Evolutionary conservation across 2,797 vertebrate species (phyloP).

Genomic region (Octomys mimax): DNA sequence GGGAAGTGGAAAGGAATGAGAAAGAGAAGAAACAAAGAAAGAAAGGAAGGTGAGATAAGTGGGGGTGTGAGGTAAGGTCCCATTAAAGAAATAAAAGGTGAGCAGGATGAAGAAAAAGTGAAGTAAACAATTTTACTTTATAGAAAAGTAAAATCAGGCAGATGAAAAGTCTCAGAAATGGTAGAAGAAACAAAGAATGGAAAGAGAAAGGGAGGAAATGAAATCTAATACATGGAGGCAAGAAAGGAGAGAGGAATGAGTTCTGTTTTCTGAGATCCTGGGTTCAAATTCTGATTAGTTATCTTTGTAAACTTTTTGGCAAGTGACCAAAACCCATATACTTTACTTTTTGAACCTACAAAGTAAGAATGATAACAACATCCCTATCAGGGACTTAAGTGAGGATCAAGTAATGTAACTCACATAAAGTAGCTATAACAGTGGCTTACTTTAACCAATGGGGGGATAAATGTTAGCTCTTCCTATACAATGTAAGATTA

Average conservation of each 20-base stretch:
- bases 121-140: no score
- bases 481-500: background rate
- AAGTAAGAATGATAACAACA: background rate
- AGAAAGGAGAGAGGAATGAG: background rate
- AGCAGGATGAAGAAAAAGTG: background rate
- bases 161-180: background rate
- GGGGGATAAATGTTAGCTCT: constrained; percentile 18
- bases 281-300: background rate
- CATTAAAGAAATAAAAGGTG: background rate
- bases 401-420: background rate
- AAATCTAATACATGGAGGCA: background rate
- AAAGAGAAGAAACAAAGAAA: no score
- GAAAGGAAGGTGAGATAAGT: background rate
- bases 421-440: background rate
- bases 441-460: background rate
- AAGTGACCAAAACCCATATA: background rate
- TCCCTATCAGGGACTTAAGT: background rate
- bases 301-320: background rate
- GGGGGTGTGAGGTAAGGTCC: background rate
- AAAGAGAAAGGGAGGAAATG: background rate
- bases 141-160: background rate
- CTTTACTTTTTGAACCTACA: background rate
- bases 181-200: background rate
- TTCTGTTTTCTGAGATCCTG: no score
- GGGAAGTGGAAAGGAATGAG: background rate